A percentile compares a stretch with the other conserved stretches of the same genome.
Evolutionary conservation across 37 sponge, comb jelly and placozoan genomes (phyloP).

Genomic region (Oscarella lobularis): DNA sequence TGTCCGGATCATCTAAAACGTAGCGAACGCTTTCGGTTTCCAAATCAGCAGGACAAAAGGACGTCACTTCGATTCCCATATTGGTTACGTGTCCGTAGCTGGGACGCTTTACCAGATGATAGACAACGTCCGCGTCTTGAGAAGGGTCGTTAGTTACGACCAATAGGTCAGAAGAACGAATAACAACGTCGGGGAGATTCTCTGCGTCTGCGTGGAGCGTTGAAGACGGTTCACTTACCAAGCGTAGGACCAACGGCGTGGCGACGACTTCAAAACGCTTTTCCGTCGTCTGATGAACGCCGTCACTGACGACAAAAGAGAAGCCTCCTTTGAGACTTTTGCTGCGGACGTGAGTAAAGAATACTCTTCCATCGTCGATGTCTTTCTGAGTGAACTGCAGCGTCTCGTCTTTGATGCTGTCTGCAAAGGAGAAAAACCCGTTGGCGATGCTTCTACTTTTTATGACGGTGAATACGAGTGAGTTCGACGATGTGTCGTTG

Average conservation of each 20-base stretch:
- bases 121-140: too few relatives aligned
- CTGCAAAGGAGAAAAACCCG: neutral
- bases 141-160: too few relatives aligned
- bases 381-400: neutral
- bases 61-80: too few relatives aligned
- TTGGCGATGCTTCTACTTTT: neutral
- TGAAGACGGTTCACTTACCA: too few relatives aligned
- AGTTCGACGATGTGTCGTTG: neutral
- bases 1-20: neutral
- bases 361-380: neutral
- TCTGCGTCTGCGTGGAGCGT: too few relatives aligned
- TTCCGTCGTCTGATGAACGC: neutral
- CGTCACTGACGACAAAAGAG: neutral
- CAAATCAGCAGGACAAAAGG: neutral
- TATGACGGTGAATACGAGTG: neutral
- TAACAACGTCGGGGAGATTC: too few relatives aligned
- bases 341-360: neutral
- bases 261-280: neutral
- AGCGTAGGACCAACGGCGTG: too few relatives aligned
- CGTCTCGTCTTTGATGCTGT: neutral
- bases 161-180: too few relatives aligned
- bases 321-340: neutral
- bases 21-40: neutral
- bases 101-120: too few relatives aligned
- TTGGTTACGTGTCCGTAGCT: too few relatives aligned